Base-by-base conservation (phyloP, 1,140 invertebrate genomes). In the Marisa cornuarietis region DNA sequence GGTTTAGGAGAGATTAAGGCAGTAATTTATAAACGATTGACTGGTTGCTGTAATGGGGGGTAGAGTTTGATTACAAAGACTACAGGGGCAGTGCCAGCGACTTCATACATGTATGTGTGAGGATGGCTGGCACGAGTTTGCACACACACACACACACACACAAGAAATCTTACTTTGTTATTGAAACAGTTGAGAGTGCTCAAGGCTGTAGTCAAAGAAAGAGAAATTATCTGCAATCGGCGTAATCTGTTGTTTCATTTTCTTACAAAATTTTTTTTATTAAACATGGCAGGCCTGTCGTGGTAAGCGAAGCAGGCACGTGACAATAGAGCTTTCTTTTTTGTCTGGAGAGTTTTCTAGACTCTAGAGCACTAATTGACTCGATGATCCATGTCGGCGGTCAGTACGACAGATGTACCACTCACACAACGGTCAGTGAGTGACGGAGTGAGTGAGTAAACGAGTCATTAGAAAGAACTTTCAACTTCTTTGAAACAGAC, bases 101-200 rank as follows among this genome's bases (percentile, higher is more conserved):
- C 13, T 18, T 18, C 14, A 31, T 1, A 31, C 18, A 14, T n/a
- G 14, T 2, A 31, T 14, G 68, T n/a, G 16, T 22, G 68, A 18
- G 24, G 3, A 16, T n/a, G 14, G 6, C 68, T 18, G 18, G 18
- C 16, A 26, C 3, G 24, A n/a, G 3, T 24, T 16, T 31, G 7
- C 68, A 69, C 68, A 11, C 68, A 69, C 68, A 26, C 68, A 9
- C 68, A 69, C 68, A 11, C 7, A 69, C 68, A 69, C 68, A 69
- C 68, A 69, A n/a, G 42, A n/a, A 69, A n/a, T 26, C 68, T 26
- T 31, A 6, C 5, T 26, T 11, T 26, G n/a, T 26, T 11, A 69
- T 31, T 26, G n/a, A 69, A n/a, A 69, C 68, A 69, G n/a, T 26
- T 31, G 5, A n/a, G 42, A n/a, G 3, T 69, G n/a, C n/a, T 16